A percentile compares a stretch with the other conserved stretches of the same genome.
These are phyloP conservation scores for Norana najaformis DNA, from an alignment of 2,888 invertebrate species.

Conservation along the genomic window DNA sequence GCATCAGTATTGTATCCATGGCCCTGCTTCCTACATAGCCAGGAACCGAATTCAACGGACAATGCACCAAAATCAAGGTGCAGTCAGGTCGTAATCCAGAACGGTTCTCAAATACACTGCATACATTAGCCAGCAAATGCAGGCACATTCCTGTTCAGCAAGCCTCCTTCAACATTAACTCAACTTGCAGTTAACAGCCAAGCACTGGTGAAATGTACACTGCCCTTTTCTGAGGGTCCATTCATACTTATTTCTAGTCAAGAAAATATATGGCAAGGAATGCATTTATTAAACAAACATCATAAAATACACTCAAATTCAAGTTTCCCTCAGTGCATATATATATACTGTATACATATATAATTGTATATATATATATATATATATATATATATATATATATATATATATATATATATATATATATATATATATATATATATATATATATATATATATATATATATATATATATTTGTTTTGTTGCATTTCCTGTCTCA, in stretches of 20 bases:
- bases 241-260: neutral
- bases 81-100: too few relatives aligned
- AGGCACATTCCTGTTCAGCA: too few relatives aligned
- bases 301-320: neutral
- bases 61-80: too few relatives aligned
- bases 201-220: too few relatives aligned
- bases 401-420: neutral
- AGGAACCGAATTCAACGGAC: too few relatives aligned
- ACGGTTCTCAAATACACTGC: too few relatives aligned
- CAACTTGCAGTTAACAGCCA: too few relatives aligned
- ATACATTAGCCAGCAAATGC: too few relatives aligned
- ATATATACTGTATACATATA: neutral
- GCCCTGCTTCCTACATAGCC: too few relatives aligned
- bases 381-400: neutral
- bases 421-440: too few relatives aligned
- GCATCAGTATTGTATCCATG: too few relatives aligned
- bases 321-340: neutral
- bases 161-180: too few relatives aligned
- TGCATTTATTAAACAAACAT: neutral
- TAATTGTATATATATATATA: neutral
- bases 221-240: neutral
- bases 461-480: neutral
- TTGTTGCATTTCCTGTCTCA: neutral
- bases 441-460: neutral
- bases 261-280: neutral